Percentiles rank a stretch among this genome's conserved stretches.
Conservation (phyloP, 1,140 invertebrate species). For the Sminthurinus signatus region DNA sequence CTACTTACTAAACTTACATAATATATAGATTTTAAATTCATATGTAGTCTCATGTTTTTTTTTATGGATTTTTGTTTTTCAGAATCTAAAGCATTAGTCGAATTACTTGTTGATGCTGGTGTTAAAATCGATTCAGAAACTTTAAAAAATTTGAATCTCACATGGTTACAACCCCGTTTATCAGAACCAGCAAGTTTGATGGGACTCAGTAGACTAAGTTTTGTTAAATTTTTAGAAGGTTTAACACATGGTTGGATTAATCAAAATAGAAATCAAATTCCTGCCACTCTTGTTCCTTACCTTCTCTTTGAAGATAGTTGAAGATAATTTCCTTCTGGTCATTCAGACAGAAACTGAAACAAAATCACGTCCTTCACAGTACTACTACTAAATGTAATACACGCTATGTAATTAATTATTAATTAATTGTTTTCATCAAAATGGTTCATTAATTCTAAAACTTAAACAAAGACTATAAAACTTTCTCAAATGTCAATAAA, state of each 20-base stretch:
- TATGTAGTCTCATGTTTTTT: no score
- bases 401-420: no score
- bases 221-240: conserved; percentile 13
- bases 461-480: no score
- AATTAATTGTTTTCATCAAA: no score
- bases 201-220: conserved; percentile 12
- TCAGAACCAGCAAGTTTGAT: conserved; percentile 5
- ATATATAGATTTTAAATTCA: no score
- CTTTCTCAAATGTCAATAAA: no score
- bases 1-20: no score
- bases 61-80: conserved; percentile 9
- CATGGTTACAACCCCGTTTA: conserved; percentile 1
- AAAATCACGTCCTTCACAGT: no score
- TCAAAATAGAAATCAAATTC: conserved; percentile 16
- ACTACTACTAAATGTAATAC: no score
- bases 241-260: conserved; percentile 15
- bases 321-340: no score
- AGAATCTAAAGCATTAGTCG: conserved; percentile 11
- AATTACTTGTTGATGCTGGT: conserved; percentile 26
- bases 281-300: conserved; percentile 18
- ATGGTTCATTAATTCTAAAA: no score
- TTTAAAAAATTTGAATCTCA: conserved; percentile 11
- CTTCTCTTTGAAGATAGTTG: conserved; percentile 6
- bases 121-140: not conserved
- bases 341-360: no score